Percentiles rank a stretch among this genome's conserved stretches.
Evolutionary conservation across 2,888 invertebrate genomes (phyloP).

Genomic region (Pammene aurita): DNA sequence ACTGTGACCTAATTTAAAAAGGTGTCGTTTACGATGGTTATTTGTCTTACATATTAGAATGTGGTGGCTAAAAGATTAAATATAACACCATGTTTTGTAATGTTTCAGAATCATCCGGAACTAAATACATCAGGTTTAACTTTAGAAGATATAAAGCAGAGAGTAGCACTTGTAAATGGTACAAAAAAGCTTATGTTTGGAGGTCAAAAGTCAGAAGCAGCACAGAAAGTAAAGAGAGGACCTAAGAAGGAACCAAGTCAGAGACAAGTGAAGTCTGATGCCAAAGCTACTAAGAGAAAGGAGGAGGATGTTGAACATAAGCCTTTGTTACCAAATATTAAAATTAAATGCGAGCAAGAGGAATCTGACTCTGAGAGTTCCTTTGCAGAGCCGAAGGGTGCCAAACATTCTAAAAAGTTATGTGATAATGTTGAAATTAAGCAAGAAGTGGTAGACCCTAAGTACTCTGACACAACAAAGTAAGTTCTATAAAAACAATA

Average conservation of each 20-base stretch:
- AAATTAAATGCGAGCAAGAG: slow-evolving; percentile 73
- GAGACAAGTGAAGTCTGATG: slow-evolving; percentile 57
- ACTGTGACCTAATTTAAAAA: too few species aligned
- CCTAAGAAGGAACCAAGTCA: slow-evolving; percentile 65
- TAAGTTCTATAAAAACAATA: slow-evolving; percentile 49
- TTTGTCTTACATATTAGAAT: too few species aligned
- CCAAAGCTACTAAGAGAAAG: slow-evolving; percentile 62
- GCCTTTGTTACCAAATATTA: slow-evolving; percentile 71
- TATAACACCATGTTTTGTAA: not conserved
- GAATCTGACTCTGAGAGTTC: slow-evolving; percentile 80
- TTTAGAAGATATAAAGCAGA: slow-evolving; percentile 82
- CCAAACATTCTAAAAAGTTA: slow-evolving; percentile 70
- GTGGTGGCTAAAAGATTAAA: too few species aligned
- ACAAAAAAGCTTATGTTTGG: slow-evolving; percentile 78
- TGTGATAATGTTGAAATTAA: slow-evolving; percentile 68
- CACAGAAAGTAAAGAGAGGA: slow-evolving; percentile 66
- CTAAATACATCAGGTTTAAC: slow-evolving; percentile 90
- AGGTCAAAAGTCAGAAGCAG: slow-evolving; percentile 64
- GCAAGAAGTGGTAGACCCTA: slow-evolving; percentile 66
- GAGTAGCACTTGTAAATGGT: slow-evolving; percentile 83
- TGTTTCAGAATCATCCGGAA: slow-evolving; percentile 87
- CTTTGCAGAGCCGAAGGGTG: slow-evolving; percentile 72
- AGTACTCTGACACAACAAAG: slow-evolving; percentile 60
- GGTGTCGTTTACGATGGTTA: too few species aligned
- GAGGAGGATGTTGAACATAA: slow-evolving; percentile 69